Evolutionary conservation across 1,140 invertebrate genomes (phyloP), one percentile per base, ranked within the genome.

Genomic region (Battus philenor): DNA sequence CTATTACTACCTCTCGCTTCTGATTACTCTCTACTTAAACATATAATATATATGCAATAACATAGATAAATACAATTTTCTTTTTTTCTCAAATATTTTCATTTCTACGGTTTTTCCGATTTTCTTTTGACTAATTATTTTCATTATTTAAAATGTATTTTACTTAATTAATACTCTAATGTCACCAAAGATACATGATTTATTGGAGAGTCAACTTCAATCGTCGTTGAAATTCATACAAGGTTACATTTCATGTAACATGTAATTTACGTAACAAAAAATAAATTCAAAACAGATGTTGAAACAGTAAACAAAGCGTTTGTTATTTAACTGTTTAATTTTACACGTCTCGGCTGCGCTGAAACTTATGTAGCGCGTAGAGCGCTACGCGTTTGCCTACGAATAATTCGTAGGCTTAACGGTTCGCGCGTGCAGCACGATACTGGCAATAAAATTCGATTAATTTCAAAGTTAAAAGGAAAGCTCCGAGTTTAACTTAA

Each of bases 351-450:
- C 38, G 24, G 24, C 36, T 41, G 20, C 38, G n/a, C 24, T n/a
- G 24, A 13, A 29, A 41, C 10, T 39, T 41, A 41, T 26, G 38
- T 41, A 41, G 38, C 38, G 38, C 38, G 38, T 41, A 41, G 38
- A 26, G 38, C 36, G 6, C 38, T 41, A 41, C 24, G 38, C 38
- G 38, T 41, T 41, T 41, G 38, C 38, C 24, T 41, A 41, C 38
- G 38, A 41, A 41, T 41, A 27, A 41, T 41, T 41, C 24, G 38
- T 41, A 41, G 38, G 38, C 38, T 41, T 41, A 41, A 41, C 38
- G 22, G 38, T 41, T 26, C 15, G 38, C 38, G 38, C 38, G 38
- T 27, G 38, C 12, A 27, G 22, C 38, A 41, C 38, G 38, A 41
- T 41, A 41, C 38, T 16, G n/a, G 24, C 24, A 7, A 27, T 41